Conservation (phyloP, 2,888 invertebrate species). For the Microchrysa polita region DNA sequence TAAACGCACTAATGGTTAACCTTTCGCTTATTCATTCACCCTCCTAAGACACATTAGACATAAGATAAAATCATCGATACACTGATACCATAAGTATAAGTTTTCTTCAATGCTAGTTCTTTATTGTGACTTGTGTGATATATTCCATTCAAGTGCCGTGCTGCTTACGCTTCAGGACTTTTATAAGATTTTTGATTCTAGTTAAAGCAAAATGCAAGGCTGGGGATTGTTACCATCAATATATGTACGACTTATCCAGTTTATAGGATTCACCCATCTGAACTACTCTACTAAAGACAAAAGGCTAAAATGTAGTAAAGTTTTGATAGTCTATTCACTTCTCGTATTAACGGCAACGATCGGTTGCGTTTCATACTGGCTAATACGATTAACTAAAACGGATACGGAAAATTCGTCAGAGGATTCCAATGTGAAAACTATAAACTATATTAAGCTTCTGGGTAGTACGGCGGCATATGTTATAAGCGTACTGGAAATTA, state of each 20-base stretch:
- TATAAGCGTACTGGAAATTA: slow-evolving; percentile 56
- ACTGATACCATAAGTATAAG: too few relatives aligned
- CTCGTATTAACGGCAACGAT: not conserved
- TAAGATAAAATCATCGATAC: too few relatives aligned
- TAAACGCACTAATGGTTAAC: too few relatives aligned
- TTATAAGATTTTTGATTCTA: too few relatives aligned
- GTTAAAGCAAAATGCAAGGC: too few relatives aligned
- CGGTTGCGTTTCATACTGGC: not conserved
- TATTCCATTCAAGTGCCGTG: too few relatives aligned
- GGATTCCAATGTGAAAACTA: slow-evolving; percentile 51
- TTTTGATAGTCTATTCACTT: slow-evolving; percentile 16
- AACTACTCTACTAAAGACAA: not conserved
- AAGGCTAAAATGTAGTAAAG: slow-evolving; percentile 10
- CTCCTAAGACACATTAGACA: too few relatives aligned
- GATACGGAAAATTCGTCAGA: not conserved
- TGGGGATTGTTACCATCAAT: not conserved
- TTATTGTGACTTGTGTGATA: too few relatives aligned
- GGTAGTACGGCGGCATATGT: slow-evolving; percentile 59
- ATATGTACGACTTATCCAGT: slow-evolving; percentile 21
- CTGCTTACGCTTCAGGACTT: too few relatives aligned
- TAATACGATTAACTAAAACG: slow-evolving; percentile 19
- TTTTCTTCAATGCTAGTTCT: too few relatives aligned
- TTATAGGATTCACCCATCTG: slow-evolving; percentile 25
- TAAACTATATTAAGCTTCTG: slow-evolving; percentile 59
- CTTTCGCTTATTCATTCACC: too few relatives aligned